These are phyloP conservation scores for Campoplex nolae DNA, from an alignment of 2,888 invertebrate species.

Conservation along the genomic window DNA sequence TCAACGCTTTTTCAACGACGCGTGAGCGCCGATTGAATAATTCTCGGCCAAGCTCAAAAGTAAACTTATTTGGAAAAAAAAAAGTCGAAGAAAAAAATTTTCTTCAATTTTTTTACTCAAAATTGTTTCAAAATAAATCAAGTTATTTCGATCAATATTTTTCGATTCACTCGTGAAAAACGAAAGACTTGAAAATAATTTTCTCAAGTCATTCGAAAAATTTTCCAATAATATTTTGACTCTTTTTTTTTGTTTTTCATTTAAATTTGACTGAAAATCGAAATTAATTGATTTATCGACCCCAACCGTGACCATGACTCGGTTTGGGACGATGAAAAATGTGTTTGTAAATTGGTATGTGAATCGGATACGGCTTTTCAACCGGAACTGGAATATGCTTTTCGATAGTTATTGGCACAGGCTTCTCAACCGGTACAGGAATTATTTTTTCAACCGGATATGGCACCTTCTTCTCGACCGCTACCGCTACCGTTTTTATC, in stretches of 20 bases:
- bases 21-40: background rate
- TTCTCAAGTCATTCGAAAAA: background rate
- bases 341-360: conserved; percentile 90
- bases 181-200: background rate
- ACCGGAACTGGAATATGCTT: conserved; percentile 89
- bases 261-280: too few species aligned
- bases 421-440: conserved; percentile 89
- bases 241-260: background rate
- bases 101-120: too few species aligned
- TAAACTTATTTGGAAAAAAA: background rate
- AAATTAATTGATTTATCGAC: conserved; percentile 25
- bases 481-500: conserved; percentile 88
- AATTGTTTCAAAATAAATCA: background rate
- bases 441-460: conserved; percentile 89
- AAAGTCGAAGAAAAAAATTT: background rate
- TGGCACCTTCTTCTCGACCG: conserved; percentile 90
- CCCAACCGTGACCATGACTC: conserved; percentile 72
- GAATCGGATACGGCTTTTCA: conserved; percentile 89
- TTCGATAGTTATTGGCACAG: conserved; percentile 89
- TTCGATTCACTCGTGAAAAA: background rate
- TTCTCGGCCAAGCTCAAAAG: too few species aligned
- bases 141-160: background rate
- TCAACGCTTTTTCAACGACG: background rate
- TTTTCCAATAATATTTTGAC: background rate
- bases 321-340: conserved; percentile 88